Evolutionary conservation across 2,888 invertebrate genomes (phyloP), one percentile per base, ranked within the genome.

Genomic region (Hedya salicella): DNA sequence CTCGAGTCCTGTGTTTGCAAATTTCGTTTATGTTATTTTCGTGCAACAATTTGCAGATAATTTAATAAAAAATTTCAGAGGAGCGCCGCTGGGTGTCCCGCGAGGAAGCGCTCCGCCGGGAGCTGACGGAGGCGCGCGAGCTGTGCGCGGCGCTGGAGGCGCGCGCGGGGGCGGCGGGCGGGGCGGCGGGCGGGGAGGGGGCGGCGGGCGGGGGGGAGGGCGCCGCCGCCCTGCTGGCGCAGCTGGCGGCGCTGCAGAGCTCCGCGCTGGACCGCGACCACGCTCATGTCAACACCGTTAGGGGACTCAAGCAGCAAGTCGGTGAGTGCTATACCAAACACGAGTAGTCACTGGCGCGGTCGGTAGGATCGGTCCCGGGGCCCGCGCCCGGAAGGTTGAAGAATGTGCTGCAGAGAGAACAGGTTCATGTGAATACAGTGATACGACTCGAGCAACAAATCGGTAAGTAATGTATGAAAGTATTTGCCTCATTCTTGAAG

Each of bases 41-140:
- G n/a, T n/a, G n/a, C n/a, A n/a, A n/a, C n/a, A n/a, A n/a, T n/a
- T n/a, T n/a, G n/a, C n/a, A n/a, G n/a, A n/a, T n/a, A n/a, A n/a
- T n/a, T n/a, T n/a, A n/a, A n/a, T n/a, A n/a, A n/a, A n/a, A 46
- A 3, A 42, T 68, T 48, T 0, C 73, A 91, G 91, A 89, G 83
- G 88, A 91, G 75, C 83, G 84, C 21, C 87, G 90, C 17, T 92
- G 92, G 91, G 75, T 85, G 63, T 42, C 71, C 0, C 89, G 92
- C 52, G 86, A 85, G 70, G 81, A 84, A 68, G 75, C 79, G 0
- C 78, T 92, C 1, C 86, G 92, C 0, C 78, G 78, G 0, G 89
- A 91, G 74, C 75, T 85, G 42, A 60, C 67, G 4, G 83, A 79
- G 68, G 81, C 85, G 16, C 84, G 83, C 13, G 82, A 84, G 74